Conservation (phyloP, 2,888 invertebrate genomes). For the Poecilus cupreus region DNA sequence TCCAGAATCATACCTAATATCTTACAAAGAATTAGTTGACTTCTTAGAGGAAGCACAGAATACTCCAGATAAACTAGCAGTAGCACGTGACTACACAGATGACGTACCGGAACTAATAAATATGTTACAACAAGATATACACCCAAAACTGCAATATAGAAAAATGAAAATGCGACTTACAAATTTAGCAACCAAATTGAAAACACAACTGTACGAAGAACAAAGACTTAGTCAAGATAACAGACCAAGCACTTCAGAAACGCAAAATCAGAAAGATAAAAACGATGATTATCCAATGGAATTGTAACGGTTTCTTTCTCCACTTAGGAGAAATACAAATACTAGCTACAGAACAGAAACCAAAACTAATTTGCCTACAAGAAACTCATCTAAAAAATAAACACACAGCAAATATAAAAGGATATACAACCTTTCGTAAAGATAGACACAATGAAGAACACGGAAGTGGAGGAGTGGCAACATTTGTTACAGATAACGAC, state of each 20-base stretch:
- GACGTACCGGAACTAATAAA: background rate
- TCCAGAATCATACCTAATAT: background rate
- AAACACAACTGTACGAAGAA: slow-evolving; percentile 6
- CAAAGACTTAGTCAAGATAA: background rate
- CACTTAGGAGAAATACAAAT: slow-evolving; percentile 36
- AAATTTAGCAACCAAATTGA: background rate
- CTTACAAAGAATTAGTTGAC: background rate
- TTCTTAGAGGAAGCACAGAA: background rate
- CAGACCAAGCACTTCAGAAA: background rate
- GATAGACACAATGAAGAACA: background rate
- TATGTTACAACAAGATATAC: background rate
- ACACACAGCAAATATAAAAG: slow-evolving; percentile 8
- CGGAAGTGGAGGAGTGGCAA: slow-evolving; percentile 42
- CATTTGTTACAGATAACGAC: background rate
- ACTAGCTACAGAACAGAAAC: slow-evolving; percentile 30
- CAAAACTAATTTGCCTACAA: slow-evolving; percentile 50
- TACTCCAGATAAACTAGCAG: background rate
- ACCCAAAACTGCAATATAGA: background rate
- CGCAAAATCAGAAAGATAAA: background rate
- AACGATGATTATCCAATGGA: slow-evolving; percentile 53
- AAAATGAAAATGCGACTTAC: background rate
- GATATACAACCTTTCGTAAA: slow-evolving; percentile 25
- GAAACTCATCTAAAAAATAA: slow-evolving; percentile 51
- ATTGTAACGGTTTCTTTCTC: slow-evolving; percentile 51
- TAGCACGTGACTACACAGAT: background rate